Evolutionary conservation across 2,888 invertebrate species (phyloP), one percentile per base, ranked within the genome.

Genomic region (Hecatera dysodea): DNA sequence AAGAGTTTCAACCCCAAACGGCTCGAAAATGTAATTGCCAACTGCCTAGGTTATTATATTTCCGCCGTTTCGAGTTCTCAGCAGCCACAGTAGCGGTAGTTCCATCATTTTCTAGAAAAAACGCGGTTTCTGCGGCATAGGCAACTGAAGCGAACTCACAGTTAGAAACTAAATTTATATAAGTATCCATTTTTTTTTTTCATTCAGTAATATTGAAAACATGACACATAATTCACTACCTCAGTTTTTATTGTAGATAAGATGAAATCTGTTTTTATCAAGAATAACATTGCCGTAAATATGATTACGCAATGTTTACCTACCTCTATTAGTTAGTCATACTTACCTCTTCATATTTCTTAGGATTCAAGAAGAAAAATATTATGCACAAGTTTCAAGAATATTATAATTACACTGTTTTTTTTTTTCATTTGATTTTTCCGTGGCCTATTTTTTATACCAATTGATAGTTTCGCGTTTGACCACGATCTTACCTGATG

Each of bases 261-360:
- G 72, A 69, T 36, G 75, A 61, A 68, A 72, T 84, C 62, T 55
- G 24, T 59, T 75, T 42, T 67, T 84, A 84, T 82, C 75, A 55
- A 68, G 42, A 80, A 76, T 63, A 82, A 82, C 67, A 74, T 68
- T 71, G 60, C 57, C 42, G 46, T 77, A 46, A 64, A 64, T 52
- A 39, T 27, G 19, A 29, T 81, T 69, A 81, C 78, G 72, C 19
- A 77, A 81, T 70, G 57, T 78, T 70, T 62, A 65, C 53, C n/a
- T 27, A 1, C n/a, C n/a, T n/a, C n/a, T n/a, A n/a, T n/a, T n/a
- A 24, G 39, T 59, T 62, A 66, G 71, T 81, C 78, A 70, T 39
- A 39, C 17, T 44, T 48, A 44, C 19, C 24, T 59, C 27, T 57
- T n/a, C 9, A 17, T 66, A 48, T 56, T 46, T 56, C 39, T 27